phyloP scores from a whole-genome alignment of 2,113 vertebrate genomes.

The Felis catus region DNA sequence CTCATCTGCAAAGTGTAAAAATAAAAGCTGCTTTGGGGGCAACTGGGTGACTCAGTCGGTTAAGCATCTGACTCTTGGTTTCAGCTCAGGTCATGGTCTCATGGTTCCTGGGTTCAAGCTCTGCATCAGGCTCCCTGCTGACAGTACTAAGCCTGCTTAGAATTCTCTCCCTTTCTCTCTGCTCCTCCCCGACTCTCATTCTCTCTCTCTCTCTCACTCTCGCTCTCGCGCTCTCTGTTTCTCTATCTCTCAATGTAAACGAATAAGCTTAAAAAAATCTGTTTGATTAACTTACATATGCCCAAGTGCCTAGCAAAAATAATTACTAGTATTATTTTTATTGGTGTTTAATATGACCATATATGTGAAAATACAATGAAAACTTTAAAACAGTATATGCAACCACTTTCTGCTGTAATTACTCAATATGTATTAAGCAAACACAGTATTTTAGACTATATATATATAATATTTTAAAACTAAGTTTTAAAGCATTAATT shows the following conservation, averaged over 20 bases:
- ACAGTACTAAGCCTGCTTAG: too few relatives aligned
- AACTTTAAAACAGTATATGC: neutral
- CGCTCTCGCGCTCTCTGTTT: too few relatives aligned
- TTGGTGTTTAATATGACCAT: neutral
- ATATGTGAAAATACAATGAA: neutral
- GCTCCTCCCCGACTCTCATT: too few relatives aligned
- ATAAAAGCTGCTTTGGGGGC: neutral
- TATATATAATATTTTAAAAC: neutral
- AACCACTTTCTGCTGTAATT: neutral
- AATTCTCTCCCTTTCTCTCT: too few relatives aligned
- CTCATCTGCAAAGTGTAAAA: conserved; percentile 7
- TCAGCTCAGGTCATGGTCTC: too few relatives aligned
- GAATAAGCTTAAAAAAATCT: too few relatives aligned
- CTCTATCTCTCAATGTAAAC: too few relatives aligned
- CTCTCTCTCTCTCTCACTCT: too few relatives aligned
- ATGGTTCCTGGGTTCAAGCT: too few relatives aligned
- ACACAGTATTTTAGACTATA: neutral
- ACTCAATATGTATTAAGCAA: neutral
- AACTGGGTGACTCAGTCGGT: too few relatives aligned
- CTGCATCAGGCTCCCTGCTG: too few relatives aligned
- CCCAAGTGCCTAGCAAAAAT: neutral
- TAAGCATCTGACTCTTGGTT: too few relatives aligned
- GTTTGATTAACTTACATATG: neutral
- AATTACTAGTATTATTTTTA: neutral
- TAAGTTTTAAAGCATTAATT: neutral